Evolutionary conservation across 2,113 vertebrate species (phyloP).

Genomic region (Gymnocephalus cernua): DNA sequence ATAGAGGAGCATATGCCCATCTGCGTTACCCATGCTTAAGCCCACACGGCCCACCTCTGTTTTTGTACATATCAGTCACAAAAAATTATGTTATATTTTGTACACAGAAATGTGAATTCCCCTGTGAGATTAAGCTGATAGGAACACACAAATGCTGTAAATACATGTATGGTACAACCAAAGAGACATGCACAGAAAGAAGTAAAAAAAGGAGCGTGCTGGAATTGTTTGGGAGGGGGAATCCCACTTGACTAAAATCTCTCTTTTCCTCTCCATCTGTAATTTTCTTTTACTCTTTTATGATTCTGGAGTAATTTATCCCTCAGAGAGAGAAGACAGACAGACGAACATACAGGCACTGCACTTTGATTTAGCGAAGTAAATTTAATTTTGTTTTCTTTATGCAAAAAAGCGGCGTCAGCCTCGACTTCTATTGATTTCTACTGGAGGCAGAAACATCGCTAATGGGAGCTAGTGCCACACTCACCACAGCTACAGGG

Average conservation of each 20-base stretch:
- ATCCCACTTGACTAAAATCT: conserved; percentile 78
- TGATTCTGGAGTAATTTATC: conserved; percentile 97
- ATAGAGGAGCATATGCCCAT: no score
- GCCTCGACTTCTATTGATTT: conserved; percentile 95
- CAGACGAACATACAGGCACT: conserved; percentile 56
- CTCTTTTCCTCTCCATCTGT: conserved; percentile 66
- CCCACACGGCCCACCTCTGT: not conserved
- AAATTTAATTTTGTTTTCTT: conserved; percentile 99
- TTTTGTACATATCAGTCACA: conserved; percentile 4
- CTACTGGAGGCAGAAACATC: conserved; percentile 94
- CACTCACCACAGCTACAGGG: conserved; percentile 74
- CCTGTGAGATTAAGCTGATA: conserved; percentile 39
- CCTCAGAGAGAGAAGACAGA: conserved; percentile 81
- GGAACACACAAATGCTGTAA: conserved; percentile 34
- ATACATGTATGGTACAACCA: not conserved
- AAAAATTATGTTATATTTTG: conserved; percentile 36
- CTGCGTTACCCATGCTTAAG: not conserved
- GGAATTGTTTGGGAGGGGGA: conserved; percentile 68
- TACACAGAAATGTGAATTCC: conserved; percentile 43
- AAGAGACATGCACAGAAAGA: conserved; percentile 48
- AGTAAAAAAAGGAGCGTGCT: conserved; percentile 52
- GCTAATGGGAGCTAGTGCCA: conserved; percentile 90
- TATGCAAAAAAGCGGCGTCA: conserved; percentile 91
- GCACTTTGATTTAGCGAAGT: conserved; percentile 96
- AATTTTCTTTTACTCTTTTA: conserved; percentile 68